A percentile compares a stretch with the other conserved stretches of the same genome.
Evolutionary conservation across 2,797 vertebrate species (phyloP).

Genomic region (Pachyuromys duprasi): DNA sequence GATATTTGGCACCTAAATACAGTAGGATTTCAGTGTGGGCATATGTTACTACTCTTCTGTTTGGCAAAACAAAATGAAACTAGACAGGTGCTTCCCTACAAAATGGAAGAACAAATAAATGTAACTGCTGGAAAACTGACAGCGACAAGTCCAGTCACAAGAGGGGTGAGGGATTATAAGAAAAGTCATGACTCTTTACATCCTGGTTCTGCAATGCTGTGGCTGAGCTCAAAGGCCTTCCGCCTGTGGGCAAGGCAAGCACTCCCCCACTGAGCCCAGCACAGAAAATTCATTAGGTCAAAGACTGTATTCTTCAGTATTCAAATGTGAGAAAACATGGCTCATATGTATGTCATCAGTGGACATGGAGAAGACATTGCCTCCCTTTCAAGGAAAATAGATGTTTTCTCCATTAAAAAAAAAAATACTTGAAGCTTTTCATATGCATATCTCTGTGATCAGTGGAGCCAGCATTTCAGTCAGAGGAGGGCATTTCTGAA

Average conservation of each 20-base stretch:
- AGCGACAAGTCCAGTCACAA: background rate
- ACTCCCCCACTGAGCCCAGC: background rate
- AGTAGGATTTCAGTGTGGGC: background rate
- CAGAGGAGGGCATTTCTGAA: constrained; percentile 16
- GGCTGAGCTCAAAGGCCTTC: background rate
- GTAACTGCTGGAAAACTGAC: background rate
- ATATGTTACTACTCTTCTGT: background rate
- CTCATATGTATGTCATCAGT: background rate
- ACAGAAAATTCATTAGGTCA: background rate
- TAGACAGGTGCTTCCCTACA: background rate
- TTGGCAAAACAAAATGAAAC: constrained; percentile 56
- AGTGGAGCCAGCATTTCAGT: background rate
- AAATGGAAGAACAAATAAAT: background rate
- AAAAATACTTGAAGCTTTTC: background rate
- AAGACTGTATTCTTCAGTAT: background rate
- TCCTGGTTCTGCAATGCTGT: background rate
- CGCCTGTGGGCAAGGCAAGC: background rate
- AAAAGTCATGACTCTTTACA: background rate
- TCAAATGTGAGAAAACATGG: background rate
- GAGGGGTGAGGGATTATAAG: background rate
- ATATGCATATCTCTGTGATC: background rate
- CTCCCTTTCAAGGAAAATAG: background rate
- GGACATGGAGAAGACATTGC: background rate
- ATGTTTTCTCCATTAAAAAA: background rate
- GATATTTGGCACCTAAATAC: background rate